Evolutionary conservation across 2,113 vertebrate genomes (phyloP), one percentile per base, ranked within the genome.

Genomic region (Thunnus thynnus): DNA sequence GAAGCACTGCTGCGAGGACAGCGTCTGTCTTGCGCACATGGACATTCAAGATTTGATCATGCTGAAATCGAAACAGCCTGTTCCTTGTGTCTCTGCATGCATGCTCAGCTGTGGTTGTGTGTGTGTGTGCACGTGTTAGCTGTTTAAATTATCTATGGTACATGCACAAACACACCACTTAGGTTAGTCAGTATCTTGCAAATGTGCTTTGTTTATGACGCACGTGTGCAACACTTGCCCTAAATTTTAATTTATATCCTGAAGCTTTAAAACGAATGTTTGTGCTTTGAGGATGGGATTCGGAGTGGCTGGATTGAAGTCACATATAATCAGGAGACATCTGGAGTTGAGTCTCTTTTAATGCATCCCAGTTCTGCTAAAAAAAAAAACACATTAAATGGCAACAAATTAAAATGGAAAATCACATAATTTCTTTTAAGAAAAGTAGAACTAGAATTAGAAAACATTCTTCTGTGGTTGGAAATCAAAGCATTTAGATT

Each of bases 31-130:
- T 71, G 64, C 50, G 16, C 73, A 81, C 72, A 82, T 69, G 76
- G 72, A 84, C 52, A 20, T 22, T 61, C 12, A 64, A 50, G 72
- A 83, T 86, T 78, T 85, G 78, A 86, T 92, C 83, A 85, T 75
- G 87, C 80, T 80, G 67, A 84, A 86, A 86, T 89, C 69, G 68
- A 75, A 88, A 77, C 41, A 47, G 14, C 52, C 57, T 32, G 80
- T 47, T 73, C 72, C 32, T 70, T 66, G 61, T 74, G 83, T 77
- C 36, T 1, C 57, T 66, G 60, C 76, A 81, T 79, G 82, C 48
- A 18, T 48, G 62, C 55, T 72, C 50, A 46, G 66, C 47, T 76
- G 18, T 10, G 18, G 76, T 72, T 83, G 54, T 78, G 71, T 75
- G 54, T 32, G 2, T 56, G 9, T 57, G 36, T 9, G 9, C 36